phyloP scores from a whole-genome alignment of 2,888 invertebrate genomes.

The Lacanobia oleracea region DNA sequence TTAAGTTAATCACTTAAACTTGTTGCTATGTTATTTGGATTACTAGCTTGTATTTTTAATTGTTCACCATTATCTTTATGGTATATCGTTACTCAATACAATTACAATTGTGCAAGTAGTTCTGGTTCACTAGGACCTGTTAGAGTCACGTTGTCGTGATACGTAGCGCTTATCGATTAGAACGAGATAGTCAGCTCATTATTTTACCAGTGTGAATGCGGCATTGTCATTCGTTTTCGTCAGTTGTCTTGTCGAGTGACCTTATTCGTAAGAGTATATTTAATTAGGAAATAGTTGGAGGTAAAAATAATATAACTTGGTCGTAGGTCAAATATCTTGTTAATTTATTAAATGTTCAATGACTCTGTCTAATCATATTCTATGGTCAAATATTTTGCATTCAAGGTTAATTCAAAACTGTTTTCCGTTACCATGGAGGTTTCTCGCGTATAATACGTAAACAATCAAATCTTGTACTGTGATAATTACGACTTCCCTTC shows the following conservation, averaged over 20 bases:
- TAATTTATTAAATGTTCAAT: slow-evolving; percentile 14
- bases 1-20: slow-evolving; percentile 46
- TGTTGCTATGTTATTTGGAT: slow-evolving; percentile 52
- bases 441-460: slow-evolving; percentile 23
- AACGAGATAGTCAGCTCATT: slow-evolving; percentile 67
- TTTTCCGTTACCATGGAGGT: slow-evolving; percentile 32
- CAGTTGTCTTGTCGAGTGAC: slow-evolving; percentile 50
- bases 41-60: slow-evolving; percentile 59
- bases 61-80: slow-evolving; percentile 52
- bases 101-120: slow-evolving; percentile 71
- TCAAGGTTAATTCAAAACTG: slow-evolving; percentile 29
- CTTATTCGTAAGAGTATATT: slow-evolving; percentile 37
- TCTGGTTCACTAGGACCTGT: slow-evolving; percentile 68
- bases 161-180: slow-evolving; percentile 70
- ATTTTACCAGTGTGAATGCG: slow-evolving; percentile 56
- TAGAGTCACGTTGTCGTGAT: slow-evolving; percentile 75
- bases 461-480: slow-evolving; percentile 34
- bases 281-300: slow-evolving; percentile 35
- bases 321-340: slow-evolving; percentile 29
- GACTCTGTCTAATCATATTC: slow-evolving; percentile 9
- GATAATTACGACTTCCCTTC: slow-evolving; percentile 41
- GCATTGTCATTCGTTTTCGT: slow-evolving; percentile 61
- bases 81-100: slow-evolving; percentile 64
- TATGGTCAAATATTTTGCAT: not conserved
- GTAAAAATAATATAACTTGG: not conserved